Base-by-base conservation (phyloP, 2,888 invertebrate genomes). In the Phorcus lineatus region DNA sequence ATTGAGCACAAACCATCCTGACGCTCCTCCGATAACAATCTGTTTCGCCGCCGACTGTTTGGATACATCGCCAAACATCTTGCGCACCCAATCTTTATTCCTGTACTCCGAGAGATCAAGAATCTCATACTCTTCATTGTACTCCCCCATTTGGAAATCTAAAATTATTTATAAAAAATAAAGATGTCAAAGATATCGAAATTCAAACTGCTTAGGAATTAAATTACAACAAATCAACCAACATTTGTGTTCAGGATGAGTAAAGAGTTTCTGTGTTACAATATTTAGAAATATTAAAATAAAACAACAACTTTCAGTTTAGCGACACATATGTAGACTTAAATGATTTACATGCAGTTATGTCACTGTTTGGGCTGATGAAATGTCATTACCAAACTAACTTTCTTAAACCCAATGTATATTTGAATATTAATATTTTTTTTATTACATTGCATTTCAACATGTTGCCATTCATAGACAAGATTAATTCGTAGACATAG, bases 21-120 rank as follows among this genome's bases (percentile, higher is more conserved):
- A 96, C 83, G 96, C 95, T 83, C 96, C 96, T 86, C 98, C 98
- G 93, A 98, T 95, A 88, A 96, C 93, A 86, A 98, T 95, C 94
- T 98, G 98, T 93, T 97, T 96, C 24, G 96, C 96, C 54, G 97
- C 97, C 9, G 97, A 97, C 81, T 96, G 95, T 93, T 96, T 96
- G 83, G 96, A 96, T 83, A 98, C 95, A 92, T 98, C 97, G 11
- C 88, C 89, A 67, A 91, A 81, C 54, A 88, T 66, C 67, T 84
- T 83, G 36, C 85, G 77, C n/a, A 88, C n/a, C 85, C 86, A 87
- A 17, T 55, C 80, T n/a, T 67, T 66, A 24, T 84, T 81, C 31
- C 80, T 74, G 11, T 80, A 54, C 53, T 84, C 82, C 36, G 83
- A 57, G 40, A 89, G 40, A 75, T 88, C 88, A 13, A 86, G 67